These are phyloP conservation scores for Masnerella sp. DNA, from an alignment of 2,888 invertebrate species.

Conservation along the genomic window DNA sequence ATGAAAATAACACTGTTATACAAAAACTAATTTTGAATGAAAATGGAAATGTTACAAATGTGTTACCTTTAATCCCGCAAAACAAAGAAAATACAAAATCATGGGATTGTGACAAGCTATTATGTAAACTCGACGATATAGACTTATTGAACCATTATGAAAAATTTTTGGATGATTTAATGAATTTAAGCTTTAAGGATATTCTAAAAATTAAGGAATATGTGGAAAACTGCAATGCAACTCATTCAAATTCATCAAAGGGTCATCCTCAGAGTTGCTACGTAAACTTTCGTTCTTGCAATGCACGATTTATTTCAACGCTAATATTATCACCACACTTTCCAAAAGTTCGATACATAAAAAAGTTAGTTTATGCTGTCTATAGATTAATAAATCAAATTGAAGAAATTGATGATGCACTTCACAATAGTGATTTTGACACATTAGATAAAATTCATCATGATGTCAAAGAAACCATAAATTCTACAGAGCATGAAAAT, in stretches of 20 bases:
- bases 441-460: neutral
- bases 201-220: neutral
- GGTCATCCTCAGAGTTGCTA: constrained; percentile 4
- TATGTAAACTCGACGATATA: constrained; percentile 22
- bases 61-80: constrained; percentile 44
- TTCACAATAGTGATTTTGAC: neutral
- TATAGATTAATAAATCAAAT: neutral
- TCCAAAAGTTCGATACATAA: constrained; percentile 3
- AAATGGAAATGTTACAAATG: neutral
- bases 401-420: neutral
- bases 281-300: neutral
- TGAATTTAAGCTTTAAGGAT: neutral
- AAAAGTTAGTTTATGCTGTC: neutral
- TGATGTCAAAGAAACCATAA: neutral
- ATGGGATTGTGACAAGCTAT: neutral
- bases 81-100: constrained; percentile 46
- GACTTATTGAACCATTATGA: neutral
- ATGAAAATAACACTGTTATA: neutral
- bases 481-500: neutral
- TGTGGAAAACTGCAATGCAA: neutral
- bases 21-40: neutral
- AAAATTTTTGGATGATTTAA: neutral
- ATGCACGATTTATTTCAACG: neutral
- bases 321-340: constrained; percentile 4
- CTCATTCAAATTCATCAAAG: neutral